Evolutionary conservation across 2,113 vertebrate species (phyloP).

Genomic region (Petrocephalus microphthalmus): DNA sequence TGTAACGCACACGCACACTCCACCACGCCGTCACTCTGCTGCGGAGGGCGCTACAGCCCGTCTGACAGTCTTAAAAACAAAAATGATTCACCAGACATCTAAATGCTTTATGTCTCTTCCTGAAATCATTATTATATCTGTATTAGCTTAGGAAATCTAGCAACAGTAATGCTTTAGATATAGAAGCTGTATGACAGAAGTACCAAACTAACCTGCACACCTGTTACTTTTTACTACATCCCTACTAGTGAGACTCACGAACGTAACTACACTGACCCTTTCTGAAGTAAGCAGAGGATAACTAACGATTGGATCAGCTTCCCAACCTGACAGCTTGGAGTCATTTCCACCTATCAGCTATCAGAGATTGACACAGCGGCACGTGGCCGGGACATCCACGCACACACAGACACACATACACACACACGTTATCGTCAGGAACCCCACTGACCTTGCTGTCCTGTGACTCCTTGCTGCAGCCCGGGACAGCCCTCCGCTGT

Average conservation of each 20-base stretch:
- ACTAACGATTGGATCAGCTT: not conserved
- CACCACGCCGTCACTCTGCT: not conserved
- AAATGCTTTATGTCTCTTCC: not conserved
- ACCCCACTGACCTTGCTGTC: constrained; percentile 90
- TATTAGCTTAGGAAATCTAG: not conserved
- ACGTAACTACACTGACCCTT: not conserved
- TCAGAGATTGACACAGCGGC: not conserved
- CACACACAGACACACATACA: not conserved
- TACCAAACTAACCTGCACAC: not conserved
- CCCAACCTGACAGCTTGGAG: not conserved
- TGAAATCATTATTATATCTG: not conserved
- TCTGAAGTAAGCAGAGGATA: not conserved
- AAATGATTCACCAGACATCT: not conserved
- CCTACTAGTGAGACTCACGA: not conserved
- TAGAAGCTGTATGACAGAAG: not conserved
- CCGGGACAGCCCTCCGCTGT: constrained; percentile 57
- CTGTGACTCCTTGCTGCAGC: constrained; percentile 68
- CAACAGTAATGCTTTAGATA: not conserved
- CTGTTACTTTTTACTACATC: not conserved
- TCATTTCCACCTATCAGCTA: not conserved
- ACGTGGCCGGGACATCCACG: not conserved
- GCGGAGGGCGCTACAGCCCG: not conserved
- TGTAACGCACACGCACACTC: not conserved
- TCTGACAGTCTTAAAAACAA: not conserved
- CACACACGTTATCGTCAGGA: constrained; percentile 19